Evolutionary conservation across 2,888 invertebrate genomes (phyloP), one percentile per base, ranked within the genome.

Genomic region (Tanytarsus gracilentus): DNA sequence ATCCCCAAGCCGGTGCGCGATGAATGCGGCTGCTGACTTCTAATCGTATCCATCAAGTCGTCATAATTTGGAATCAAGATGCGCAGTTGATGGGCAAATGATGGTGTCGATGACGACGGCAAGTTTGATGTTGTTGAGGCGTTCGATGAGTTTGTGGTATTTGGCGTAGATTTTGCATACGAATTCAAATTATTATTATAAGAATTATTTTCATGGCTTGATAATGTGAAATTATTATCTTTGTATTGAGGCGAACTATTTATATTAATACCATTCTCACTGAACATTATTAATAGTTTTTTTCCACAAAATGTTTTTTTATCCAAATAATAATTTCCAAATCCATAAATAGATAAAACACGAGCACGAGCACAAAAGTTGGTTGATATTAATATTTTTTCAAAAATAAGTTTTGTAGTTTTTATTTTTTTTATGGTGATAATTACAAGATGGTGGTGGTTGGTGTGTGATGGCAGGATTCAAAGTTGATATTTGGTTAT

Each of bases 241-340:
- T 56, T 53, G n/a, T n/a, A n/a, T 25, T 53, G 53, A 25, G 21
- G 23, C 39, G 53, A 48, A 48, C 44, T 58, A 44, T 44, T 25
- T 23, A 58, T 40, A 58, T 58, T 58, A 58, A 30, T 44, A 18
- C 58, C 58, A 58, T 58, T 58, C 58, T 58, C 44, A 48, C 29
- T 58, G 44, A 36, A 27, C 30, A 58, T 16, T 36, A 16, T 52
- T 18, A n/a, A 33, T 18, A 53, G 44, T 44, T 44, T 8, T 44
- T 44, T 44, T 44, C 11, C 23, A 44, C 18, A 18, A 18, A 23
- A 23, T 16, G 11, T 44, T 21, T 40, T 16, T 40, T 14, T 44
- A 44, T 23, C 6, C 44, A 44, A 44, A 44, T 44, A 11, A 44
- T 55, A 55, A 26, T 25, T n/a, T n/a, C n/a, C 9, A 40, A 11